phyloP scores from a whole-genome alignment of 2,797 vertebrate genomes.

The Leptoclinus maculatus region DNA sequence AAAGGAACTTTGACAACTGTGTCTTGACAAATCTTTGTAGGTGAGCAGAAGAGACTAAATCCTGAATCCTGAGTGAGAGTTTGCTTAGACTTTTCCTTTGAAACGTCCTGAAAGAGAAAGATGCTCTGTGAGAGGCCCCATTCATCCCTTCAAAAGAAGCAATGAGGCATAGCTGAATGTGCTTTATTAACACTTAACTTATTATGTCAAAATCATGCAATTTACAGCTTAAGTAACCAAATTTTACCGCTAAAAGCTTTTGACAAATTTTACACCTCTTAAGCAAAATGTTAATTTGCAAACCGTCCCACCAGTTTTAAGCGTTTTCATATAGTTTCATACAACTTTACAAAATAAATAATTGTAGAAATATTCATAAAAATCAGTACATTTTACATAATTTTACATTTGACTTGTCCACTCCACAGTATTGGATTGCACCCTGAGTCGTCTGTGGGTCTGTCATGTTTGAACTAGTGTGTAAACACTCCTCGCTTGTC shows the following conservation, averaged over 20 bases:
- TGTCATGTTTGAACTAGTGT: slow-evolving; percentile 36
- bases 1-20: slow-evolving; percentile 36
- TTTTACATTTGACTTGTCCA: neutral
- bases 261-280: neutral
- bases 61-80: slow-evolving; percentile 34
- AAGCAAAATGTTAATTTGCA: neutral
- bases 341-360: neutral
- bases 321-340: neutral
- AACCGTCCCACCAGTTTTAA: neutral
- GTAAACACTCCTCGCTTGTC: slow-evolving; percentile 26
- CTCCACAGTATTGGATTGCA: slow-evolving; percentile 19
- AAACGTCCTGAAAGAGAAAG: slow-evolving; percentile 29
- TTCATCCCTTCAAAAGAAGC: slow-evolving; percentile 25
- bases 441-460: neutral
- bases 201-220: neutral
- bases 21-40: slow-evolving; percentile 40
- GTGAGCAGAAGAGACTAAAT: slow-evolving; percentile 38
- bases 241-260: neutral
- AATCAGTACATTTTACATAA: neutral
- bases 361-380: neutral
- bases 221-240: neutral
- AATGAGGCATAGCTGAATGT: slow-evolving; percentile 28
- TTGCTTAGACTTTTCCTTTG: slow-evolving; percentile 39
- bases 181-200: neutral
- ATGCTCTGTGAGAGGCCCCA: slow-evolving; percentile 20